Evolutionary conservation across 2,113 vertebrate species (phyloP), one percentile per base, ranked within the genome.

Genomic region (Mola mola): DNA sequence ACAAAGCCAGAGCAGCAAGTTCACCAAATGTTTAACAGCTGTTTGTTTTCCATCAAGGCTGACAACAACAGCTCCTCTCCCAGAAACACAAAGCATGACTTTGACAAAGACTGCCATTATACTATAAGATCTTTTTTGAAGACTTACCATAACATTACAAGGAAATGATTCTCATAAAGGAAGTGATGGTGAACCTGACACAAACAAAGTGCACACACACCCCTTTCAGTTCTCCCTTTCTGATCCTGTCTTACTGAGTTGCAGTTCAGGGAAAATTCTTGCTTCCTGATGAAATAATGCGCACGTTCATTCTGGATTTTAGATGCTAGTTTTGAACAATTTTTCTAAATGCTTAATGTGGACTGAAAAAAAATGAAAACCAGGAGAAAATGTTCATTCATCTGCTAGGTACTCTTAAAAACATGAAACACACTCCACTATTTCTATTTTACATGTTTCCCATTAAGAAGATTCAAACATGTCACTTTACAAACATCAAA

Each of bases 211-310:
- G n/a, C n/a, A 1, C 2, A 70, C 68, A 22, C 61, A 6, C 52
- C 40, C 31, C 37, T 89, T 87, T 90, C 87, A 81, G 77, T 92
- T 92, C 88, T 87, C 81, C 55, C 82, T 90, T 89, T 90, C 76
- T 76, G 42, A 29, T 72, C 28, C 42, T 66, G 66, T 51, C 42
- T 59, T 17, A 4, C 10, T 2, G 22, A 61, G 40, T 65, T 7
- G n/a, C 52, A 31, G 13, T 28, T 8, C 40, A 29, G 44, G 83
- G 66, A 74, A 75, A 84, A 83, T 79, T 89, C 80, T 81, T 79
- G 36, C 66, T 72, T 85, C 63, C 72, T 79, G 70, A n/a, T 85
- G n/a, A 15, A 19, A 31, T 10, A 12, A 16, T 8, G 8, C 49
- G 52, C 36, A 24, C 33, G 58, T 48, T 50, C 40, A 62, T 26